Evolutionary conservation across 2,888 invertebrate species (phyloP).

Genomic region (Sinhomidia bicolor): DNA sequence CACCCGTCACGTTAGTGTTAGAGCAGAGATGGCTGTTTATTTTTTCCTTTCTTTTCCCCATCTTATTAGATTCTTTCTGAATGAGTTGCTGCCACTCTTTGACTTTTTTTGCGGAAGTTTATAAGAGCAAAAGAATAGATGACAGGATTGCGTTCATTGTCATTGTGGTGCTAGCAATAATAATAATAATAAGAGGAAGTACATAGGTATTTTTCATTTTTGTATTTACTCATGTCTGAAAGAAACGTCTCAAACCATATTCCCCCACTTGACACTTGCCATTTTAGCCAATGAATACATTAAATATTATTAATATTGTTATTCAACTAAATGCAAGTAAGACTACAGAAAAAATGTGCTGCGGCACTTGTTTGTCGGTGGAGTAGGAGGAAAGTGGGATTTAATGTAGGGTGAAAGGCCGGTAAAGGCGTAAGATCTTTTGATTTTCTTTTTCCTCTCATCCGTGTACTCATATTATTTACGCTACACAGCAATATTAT

Average conservation of each 20-base stretch:
- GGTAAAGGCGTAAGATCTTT: not conserved
- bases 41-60: conserved; percentile 1
- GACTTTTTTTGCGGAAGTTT: conserved; percentile 7
- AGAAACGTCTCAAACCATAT: not conserved
- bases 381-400: not conserved
- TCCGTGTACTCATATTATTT: not conserved
- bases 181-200: not conserved
- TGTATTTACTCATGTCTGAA: not conserved
- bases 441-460: not conserved
- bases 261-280: conserved; percentile 23
- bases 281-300: conserved; percentile 41
- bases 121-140: conserved; percentile 1
- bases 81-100: conserved; percentile 16
- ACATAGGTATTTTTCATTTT: not conserved
- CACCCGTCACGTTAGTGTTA: not conserved
- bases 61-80: not conserved
- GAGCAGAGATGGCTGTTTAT: not conserved
- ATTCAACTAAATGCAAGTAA: not conserved
- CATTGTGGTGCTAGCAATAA: not conserved
- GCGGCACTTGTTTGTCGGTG: not conserved
- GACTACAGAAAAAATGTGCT: not conserved
- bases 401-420: conserved; percentile 17
- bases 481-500: not conserved
- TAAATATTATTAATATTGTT: conserved; percentile 17
- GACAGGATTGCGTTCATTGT: conserved; percentile 13